A percentile compares a stretch with the other conserved stretches of the same genome.
Evolutionary conservation across 2,113 vertebrate genomes (phyloP).

Genomic region (Seriola rivoliana): DNA sequence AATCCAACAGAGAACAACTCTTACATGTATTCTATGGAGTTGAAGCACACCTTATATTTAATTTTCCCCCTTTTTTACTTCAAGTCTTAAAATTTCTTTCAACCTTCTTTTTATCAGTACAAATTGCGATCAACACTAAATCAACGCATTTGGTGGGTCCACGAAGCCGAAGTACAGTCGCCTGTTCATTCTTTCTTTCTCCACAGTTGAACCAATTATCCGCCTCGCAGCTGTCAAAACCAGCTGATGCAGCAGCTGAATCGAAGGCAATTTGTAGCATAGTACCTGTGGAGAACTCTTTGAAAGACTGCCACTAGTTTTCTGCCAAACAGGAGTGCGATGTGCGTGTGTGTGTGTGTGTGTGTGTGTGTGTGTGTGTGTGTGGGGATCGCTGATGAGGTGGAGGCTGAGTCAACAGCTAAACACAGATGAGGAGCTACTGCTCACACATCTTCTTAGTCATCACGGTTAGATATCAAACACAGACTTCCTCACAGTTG

Average conservation of each 20-base stretch:
- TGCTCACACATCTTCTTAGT: slow-evolving; percentile 61
- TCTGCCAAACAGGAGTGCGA: slow-evolving; percentile 56
- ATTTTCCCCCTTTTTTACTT: background rate
- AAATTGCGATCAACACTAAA: slow-evolving; percentile 52
- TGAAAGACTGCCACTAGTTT: slow-evolving; percentile 72
- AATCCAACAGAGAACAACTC: background rate
- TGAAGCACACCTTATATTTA: background rate
- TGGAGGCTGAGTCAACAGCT: slow-evolving; percentile 76
- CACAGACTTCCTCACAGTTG: slow-evolving; percentile 38
- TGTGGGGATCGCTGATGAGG: slow-evolving; percentile 54
- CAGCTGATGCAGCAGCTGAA: slow-evolving; percentile 78
- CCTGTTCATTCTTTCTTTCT: slow-evolving; percentile 67
- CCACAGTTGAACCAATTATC: slow-evolving; percentile 76
- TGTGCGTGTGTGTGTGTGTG: slow-evolving; percentile 5
- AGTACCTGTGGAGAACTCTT: slow-evolving; percentile 76
- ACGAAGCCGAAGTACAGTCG: slow-evolving; percentile 30
- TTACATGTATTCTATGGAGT: background rate
- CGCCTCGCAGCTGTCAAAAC: slow-evolving; percentile 69
- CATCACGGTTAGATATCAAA: slow-evolving; percentile 52
- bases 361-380: slow-evolving; percentile 22
- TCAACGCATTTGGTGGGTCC: slow-evolving; percentile 10
- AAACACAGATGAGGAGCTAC: slow-evolving; percentile 63
- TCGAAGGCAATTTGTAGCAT: slow-evolving; percentile 75
- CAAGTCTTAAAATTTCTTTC: background rate
- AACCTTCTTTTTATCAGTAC: slow-evolving; percentile 13